phyloP scores from a whole-genome alignment of 1,140 invertebrate genomes.

The Drosophila kikkawai region DNA sequence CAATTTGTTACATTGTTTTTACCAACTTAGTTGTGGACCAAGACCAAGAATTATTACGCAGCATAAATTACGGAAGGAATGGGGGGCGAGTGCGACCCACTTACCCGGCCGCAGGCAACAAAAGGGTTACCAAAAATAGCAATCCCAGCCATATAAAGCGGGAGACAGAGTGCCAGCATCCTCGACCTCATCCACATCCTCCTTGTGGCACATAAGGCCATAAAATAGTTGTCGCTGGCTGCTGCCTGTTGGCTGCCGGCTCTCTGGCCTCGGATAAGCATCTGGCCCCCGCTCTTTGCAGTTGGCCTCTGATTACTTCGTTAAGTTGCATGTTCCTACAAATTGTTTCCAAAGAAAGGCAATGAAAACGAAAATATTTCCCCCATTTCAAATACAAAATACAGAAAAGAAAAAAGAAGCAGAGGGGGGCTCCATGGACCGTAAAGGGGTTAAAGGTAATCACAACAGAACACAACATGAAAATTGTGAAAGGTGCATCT shows the following conservation, averaged over 20 bases:
- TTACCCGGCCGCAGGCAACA: constrained; percentile 56
- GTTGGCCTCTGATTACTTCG: constrained; percentile 73
- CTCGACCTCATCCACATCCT: constrained; percentile 31
- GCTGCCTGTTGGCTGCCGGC: constrained; percentile 22
- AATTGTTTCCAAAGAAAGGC: constrained; percentile 82
- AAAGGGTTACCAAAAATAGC: constrained; percentile 74
- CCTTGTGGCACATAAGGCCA: constrained; percentile 67
- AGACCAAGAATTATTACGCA: constrained; percentile 65
- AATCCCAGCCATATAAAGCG: constrained; percentile 68
- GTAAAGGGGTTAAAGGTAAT: constrained; percentile 75
- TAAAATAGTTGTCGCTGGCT: constrained; percentile 77
- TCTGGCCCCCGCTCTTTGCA: constrained; percentile 60
- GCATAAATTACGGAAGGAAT: constrained; percentile 46
- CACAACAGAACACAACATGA: constrained; percentile 63
- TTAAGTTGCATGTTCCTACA: constrained; percentile 80
- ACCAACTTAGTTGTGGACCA: constrained; percentile 49
- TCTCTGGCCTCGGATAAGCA: constrained; percentile 70
- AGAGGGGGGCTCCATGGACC: constrained; percentile 11
- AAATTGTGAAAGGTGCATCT: constrained; percentile 77
- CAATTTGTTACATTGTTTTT: constrained; percentile 73
- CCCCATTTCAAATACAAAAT: constrained; percentile 13
- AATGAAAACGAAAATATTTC: constrained; percentile 78
- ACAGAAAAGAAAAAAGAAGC: constrained; percentile 21
- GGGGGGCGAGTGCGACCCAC: constrained; percentile 47
- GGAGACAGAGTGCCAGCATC: constrained; percentile 21